Percentiles rank a stretch among this genome's conserved stretches.
phyloP scores from a whole-genome alignment of 2,113 vertebrate genomes.

The Leiothrix lutea region DNA sequence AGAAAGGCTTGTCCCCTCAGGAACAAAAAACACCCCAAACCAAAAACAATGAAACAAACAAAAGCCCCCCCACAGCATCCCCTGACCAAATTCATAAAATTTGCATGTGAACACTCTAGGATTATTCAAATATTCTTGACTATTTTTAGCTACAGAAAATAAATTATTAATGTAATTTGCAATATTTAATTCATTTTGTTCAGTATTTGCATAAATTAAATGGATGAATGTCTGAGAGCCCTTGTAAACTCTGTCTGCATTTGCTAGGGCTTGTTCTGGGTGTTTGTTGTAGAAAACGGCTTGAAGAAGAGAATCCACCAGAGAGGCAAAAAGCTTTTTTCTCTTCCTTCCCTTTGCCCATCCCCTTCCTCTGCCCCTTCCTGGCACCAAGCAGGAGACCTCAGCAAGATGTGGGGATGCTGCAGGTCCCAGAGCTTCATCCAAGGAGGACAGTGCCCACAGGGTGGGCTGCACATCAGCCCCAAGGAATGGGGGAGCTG shows the following conservation, averaged over 20 bases:
- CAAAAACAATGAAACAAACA: neutral
- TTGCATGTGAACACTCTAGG: neutral
- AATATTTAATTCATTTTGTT: slow-evolving; percentile 40
- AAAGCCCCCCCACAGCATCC: neutral
- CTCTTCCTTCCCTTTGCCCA: rapidly evolving
- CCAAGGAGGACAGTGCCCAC: rapidly evolving
- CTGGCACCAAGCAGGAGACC: rapidly evolving
- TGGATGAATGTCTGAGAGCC: neutral
- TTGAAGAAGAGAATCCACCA: neutral
- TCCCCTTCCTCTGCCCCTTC: neutral
- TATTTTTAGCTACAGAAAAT: slow-evolving; percentile 37
- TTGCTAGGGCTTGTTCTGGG: neutral
- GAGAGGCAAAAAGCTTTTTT: neutral
- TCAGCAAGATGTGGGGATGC: neutral
- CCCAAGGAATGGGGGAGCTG: neutral
- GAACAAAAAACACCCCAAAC: neutral
- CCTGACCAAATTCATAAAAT: neutral
- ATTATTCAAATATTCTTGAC: slow-evolving; percentile 2
- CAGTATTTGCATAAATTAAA: slow-evolving; percentile 42
- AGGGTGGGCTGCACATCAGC: neutral
- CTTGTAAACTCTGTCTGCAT: neutral
- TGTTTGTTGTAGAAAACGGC: neutral
- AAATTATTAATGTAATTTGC: slow-evolving; percentile 43
- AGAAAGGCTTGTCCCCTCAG: neutral
- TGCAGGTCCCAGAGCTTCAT: rapidly evolving